These are phyloP conservation scores for Spilarctia lutea DNA, from an alignment of 2,888 invertebrate species.

Conservation along the genomic window DNA sequence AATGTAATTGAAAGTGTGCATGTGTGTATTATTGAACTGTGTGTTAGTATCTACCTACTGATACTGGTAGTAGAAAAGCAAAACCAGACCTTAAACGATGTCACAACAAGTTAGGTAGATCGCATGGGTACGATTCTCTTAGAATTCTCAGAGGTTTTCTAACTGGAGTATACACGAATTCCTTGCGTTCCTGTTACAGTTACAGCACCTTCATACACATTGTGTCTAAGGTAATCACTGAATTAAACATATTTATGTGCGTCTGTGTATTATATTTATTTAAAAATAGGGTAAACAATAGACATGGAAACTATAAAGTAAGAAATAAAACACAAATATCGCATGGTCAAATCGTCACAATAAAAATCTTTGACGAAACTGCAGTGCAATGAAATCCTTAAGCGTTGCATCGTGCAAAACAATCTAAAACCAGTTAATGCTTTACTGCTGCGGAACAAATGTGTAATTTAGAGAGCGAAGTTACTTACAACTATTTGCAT, in stretches of 20 bases:
- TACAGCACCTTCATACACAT: no score
- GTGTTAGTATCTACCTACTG: not conserved
- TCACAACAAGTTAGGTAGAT: not conserved
- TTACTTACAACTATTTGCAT: conserved; percentile 10
- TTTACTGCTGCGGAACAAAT: not conserved
- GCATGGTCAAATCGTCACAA: not conserved
- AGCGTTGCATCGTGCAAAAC: not conserved
- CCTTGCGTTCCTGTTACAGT: no score
- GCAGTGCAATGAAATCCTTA: not conserved
- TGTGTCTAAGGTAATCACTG: no score
- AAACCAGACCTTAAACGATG: not conserved
- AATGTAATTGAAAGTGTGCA: not conserved
- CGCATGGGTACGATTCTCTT: not conserved
- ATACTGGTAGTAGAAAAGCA: not conserved
- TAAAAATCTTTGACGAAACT: not conserved
- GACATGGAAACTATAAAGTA: no score
- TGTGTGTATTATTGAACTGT: not conserved
- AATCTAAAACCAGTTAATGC: not conserved
- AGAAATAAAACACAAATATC: not conserved
- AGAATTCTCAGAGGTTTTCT: not conserved
- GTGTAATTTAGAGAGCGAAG: not conserved
- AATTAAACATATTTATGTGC: no score
- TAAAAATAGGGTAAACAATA: no score
- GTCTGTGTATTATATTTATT: no score
- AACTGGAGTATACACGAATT: not conserved